Base-by-base conservation (phyloP, 1,140 invertebrate species). In the Drosophila willistoni region DNA sequence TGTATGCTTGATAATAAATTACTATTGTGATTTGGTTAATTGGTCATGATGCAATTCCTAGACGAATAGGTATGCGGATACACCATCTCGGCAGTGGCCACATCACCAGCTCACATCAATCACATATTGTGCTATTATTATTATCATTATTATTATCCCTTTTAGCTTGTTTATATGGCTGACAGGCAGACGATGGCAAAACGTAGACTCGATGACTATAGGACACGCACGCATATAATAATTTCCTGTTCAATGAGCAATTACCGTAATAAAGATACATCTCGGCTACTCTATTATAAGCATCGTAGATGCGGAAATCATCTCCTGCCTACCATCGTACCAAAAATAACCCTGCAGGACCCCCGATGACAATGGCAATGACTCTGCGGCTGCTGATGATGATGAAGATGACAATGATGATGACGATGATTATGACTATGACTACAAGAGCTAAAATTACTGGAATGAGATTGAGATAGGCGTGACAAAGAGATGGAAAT, bases 211-310 rank as follows among this genome's bases (percentile, higher is more conserved):
- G 57, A 42, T 51, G 59, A 29, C 41, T 44, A 34, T 56, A 56
- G 33, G 29, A 63, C 67, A 74, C 64, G 47, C 68, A 80, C 83
- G 80, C 82, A 89, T 79, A 78, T 78, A 90, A 90, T 87, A 90
- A 90, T 90, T 90, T 90, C 87, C 87, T 81, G 87, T 74, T 90
- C 87, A 90, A 89, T 90, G 87, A 81, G 66, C 87, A 90, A 90
- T 90, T 89, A 86, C 70, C 70, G 72, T 84, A 89, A 87, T 87
- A 89, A 81, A 89, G 80, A 87, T 81, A 87, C 66, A 84, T 84
- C 71, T 78, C 71, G 69, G 84, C 84, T 74, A 83, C 83, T 86
- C 73, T 72, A 82, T 81, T 81, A 84, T 65, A 65, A 41, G 55
- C 60, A 56, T 56, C 64, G 68, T 60, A 59, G 64, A 57, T 57